Evolutionary conservation across 1,140 invertebrate genomes (phyloP), one percentile per base, ranked within the genome.

Genomic region (Heliconius hermathena): DNA sequence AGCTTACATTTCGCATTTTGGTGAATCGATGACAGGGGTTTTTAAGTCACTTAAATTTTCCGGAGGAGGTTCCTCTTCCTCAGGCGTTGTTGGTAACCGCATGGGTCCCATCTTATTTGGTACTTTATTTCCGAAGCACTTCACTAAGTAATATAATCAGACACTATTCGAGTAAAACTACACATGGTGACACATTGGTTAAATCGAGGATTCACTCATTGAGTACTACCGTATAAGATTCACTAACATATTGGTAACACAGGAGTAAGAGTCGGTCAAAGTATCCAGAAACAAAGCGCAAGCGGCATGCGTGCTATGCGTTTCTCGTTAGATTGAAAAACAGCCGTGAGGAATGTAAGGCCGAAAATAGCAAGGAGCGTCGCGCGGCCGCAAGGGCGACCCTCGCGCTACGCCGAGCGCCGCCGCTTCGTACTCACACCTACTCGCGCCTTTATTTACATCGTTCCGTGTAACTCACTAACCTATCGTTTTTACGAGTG

Each of bases 271-370:
- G 76, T 73, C 82, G 81, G 82, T 88, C 85, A 38, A 60, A 66
- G 60, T 26, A 66, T 66, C 13, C 46, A 66, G 74, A 52, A 76
- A 79, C 74, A 71, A 76, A 79, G 38, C 73, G 72, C 76, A 79
- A 52, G 85, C 91, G 88, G 88, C 91, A 85, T 84, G 87, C 89
- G 86, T 90, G 90, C 89, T 93, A 90, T 90, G 88, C 91, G 92
- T 92, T 93, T 86, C 91, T 92, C 91, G 90, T 93, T 93, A 93
- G 91, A 93, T 93, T 92, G 93, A 90, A 93, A 93, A 93, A 91
- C 93, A 92, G 89, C 89, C 90, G 86, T 80, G 87, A 89, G 93
- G 93, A 94, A 94, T 94, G 92, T 90, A 91, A 89, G 88, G 89
- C 91, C 92, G 88, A 93, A 94, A 94, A 94, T 94, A 94, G 93